Evolutionary conservation across 2,888 invertebrate species (phyloP).

Genomic region (Clunio marinus): DNA sequence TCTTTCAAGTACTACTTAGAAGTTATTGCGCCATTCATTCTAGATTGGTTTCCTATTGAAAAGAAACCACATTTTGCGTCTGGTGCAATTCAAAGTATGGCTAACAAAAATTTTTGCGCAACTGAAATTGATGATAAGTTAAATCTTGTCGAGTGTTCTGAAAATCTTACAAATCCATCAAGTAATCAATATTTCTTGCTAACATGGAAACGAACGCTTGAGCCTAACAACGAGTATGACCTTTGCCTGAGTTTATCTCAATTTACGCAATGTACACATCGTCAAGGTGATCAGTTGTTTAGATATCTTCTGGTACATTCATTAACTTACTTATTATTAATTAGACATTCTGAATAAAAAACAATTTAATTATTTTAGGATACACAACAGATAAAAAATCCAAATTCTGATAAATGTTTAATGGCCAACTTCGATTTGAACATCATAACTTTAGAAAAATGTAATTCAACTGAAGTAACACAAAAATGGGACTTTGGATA

Average conservation of each 20-base stretch:
- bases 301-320: no score
- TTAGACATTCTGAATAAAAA: no score
- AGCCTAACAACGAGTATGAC: neutral
- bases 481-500: neutral
- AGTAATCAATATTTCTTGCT: neutral
- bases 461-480: neutral
- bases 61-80: neutral
- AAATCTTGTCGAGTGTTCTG: neutral
- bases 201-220: neutral
- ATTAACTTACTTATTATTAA: no score
- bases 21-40: neutral
- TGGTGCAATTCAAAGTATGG: neutral
- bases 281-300: neutral
- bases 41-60: neutral
- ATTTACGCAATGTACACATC: neutral
- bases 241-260: neutral
- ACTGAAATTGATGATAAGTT: neutral
- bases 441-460: neutral
- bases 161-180: neutral
- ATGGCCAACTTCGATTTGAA: neutral
- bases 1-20: constrained; percentile 10
- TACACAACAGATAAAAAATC: neutral
- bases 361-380: neutral
- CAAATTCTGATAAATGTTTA: neutral
- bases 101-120: neutral